These are phyloP conservation scores for Tachysurus vachellii DNA, from an alignment of 2,113 vertebrate genomes.

Conservation along the genomic window DNA sequence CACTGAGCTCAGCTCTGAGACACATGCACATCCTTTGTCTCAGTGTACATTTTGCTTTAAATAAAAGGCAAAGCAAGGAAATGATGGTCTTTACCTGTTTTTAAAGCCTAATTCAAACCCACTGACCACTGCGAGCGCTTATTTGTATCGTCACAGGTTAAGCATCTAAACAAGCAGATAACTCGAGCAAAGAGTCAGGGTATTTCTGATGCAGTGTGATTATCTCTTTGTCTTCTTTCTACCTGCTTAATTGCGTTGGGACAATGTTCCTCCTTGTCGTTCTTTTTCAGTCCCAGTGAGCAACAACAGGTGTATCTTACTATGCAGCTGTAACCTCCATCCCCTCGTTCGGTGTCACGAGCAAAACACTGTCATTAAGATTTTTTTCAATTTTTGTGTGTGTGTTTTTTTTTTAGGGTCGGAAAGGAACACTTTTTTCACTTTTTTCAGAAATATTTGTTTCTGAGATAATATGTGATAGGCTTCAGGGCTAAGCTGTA, in stretches of 20 bases:
- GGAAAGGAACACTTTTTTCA: too few species aligned
- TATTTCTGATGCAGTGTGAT: slow-evolving; percentile 25
- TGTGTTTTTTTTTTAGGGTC: neutral
- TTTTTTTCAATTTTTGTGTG: neutral
- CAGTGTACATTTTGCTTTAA: neutral
- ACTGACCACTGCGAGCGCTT: neutral
- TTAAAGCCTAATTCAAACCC: neutral
- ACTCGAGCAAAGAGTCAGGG: neutral
- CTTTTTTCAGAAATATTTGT: neutral
- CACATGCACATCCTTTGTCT: neutral
- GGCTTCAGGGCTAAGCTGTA: neutral
- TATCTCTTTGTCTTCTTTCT: slow-evolving; percentile 32
- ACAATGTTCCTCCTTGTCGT: neutral
- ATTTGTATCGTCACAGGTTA: neutral
- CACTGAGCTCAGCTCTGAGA: neutral
- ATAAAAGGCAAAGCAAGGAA: neutral
- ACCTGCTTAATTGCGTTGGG: slow-evolving; percentile 2
- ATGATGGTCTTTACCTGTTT: neutral
- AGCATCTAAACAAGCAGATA: neutral
- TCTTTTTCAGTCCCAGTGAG: slow-evolving; percentile 33
- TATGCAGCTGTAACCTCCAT: neutral
- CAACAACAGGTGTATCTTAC: slow-evolving; percentile 15
- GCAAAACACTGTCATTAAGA: neutral
- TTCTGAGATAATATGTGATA: neutral
- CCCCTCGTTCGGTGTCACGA: neutral